phyloP scores from a whole-genome alignment of 2,888 invertebrate genomes.

The Slavum lentiscoides region DNA sequence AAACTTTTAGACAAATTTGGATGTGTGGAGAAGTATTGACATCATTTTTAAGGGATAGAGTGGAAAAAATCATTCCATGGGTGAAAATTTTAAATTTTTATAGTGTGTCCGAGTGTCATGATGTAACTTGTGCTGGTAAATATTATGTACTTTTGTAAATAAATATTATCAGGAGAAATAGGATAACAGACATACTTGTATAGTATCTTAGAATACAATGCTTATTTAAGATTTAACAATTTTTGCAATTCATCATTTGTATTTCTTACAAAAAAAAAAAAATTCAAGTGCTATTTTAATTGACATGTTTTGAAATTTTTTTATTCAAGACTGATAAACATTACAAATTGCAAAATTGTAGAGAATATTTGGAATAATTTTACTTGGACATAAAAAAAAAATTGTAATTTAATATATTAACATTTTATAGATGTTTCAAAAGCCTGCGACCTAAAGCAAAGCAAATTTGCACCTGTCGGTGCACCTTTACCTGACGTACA shows the following conservation, averaged over 20 bases:
- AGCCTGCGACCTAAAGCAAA: slow-evolving; percentile 46
- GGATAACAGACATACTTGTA: no score
- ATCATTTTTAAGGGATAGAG: slow-evolving; percentile 56
- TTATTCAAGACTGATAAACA: no score
- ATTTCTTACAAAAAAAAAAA: no score
- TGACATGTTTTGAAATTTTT: no score
- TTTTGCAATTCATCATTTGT: no score
- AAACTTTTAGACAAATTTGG: slow-evolving; percentile 56
- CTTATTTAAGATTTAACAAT: no score
- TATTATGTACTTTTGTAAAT: neutral
- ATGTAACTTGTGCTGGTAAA: slow-evolving; percentile 57
- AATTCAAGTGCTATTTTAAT: no score
- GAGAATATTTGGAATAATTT: no score
- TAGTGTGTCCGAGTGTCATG: slow-evolving; percentile 58
- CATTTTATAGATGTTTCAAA: slow-evolving; percentile 55
- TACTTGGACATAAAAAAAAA: no score
- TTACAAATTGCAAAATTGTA: no score
- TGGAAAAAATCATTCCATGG: slow-evolving; percentile 55
- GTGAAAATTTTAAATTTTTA: slow-evolving; percentile 57
- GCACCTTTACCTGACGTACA: slow-evolving; percentile 56
- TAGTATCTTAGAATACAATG: no score
- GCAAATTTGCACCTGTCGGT: slow-evolving; percentile 57
- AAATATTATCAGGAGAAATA: no score
- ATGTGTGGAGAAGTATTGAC: slow-evolving; percentile 58
- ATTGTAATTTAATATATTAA: neutral